Evolutionary conservation across 92 coral and sea anemone genomes (phyloP), one percentile per base, ranked within the genome.

Genomic region (Virgularia gustaviana): DNA sequence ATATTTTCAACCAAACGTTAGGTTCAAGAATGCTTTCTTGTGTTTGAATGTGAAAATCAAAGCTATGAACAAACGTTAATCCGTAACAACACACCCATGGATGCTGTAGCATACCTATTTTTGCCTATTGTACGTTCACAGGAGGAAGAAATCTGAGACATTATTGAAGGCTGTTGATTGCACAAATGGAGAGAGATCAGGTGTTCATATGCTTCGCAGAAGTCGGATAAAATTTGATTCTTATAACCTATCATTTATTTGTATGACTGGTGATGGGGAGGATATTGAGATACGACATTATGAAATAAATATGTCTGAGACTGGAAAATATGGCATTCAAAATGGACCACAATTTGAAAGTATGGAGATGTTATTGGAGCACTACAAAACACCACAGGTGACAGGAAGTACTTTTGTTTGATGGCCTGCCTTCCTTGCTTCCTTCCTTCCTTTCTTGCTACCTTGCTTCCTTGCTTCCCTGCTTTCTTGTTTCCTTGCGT

Each of bases 321-420:
- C 16, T 33, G 75, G 38, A 11, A 28, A 49, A 33, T 68, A n/a
- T 35, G 44, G 60, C 44, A n/a, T 68, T 11, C 37, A 27, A 19
- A 68, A 49, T 68, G 75, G 75, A 47, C 75, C 75, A 9, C 15
- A 2, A 51, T 68, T 68, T 27, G 61, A 68, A 28, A 51, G 30
- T 23, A 18, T 68, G 47, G n/a, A 29, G 13, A 32, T 49, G 22
- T 31, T 68, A 27, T 35, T 68, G 61, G 75, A 68, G 22, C 24
- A 16, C 38, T 68, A 68, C 57, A 49, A 68, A 35, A 68, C 75
- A 30, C 44, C 53, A 68, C 75, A 68, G 75, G 75, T 68, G 58
- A 52, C 34, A 7, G 42, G 10, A 55, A 55, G 3, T 27, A 23
- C 2, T 6, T 9, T 11, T 27, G 4, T 2, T n/a, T 27, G 0